Conservation (phyloP, 2,113 vertebrate species). For the Cygnus buccinator region DNA sequence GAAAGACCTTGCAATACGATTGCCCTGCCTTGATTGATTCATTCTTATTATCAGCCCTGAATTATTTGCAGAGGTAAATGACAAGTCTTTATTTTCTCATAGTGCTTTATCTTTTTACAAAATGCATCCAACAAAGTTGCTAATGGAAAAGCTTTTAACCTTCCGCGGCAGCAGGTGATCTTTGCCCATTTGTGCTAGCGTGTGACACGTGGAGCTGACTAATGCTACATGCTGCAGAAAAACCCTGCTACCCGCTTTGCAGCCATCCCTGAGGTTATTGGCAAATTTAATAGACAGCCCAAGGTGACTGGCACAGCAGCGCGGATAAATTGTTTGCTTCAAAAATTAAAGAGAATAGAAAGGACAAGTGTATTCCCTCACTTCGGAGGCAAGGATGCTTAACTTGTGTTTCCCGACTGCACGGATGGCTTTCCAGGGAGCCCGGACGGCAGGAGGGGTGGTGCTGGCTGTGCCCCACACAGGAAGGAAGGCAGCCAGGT, state of each 20-base stretch:
- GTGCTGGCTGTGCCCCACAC: neutral
- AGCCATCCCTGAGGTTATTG: neutral
- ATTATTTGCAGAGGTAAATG: conserved; percentile 55
- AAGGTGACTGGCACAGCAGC: neutral
- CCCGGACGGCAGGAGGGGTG: neutral
- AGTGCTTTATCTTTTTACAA: conserved; percentile 43
- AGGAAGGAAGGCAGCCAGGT: rapidly evolving
- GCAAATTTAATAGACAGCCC: neutral
- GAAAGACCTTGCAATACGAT: neutral
- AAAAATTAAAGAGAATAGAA: neutral
- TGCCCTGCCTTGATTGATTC: neutral
- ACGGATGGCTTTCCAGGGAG: neutral
- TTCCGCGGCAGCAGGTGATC: conserved; percentile 12
- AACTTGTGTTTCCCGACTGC: rapidly evolving
- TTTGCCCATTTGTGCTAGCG: neutral
- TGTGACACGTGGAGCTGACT: neutral
- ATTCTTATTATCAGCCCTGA: conserved; percentile 58
- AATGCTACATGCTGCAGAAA: neutral
- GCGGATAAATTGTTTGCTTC: neutral
- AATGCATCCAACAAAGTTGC: conserved; percentile 16
- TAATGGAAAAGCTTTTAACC: conserved; percentile 80
- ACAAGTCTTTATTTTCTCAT: conserved; percentile 62
- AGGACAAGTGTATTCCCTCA: neutral
- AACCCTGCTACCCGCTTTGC: neutral
- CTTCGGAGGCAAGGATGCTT: rapidly evolving